Percentiles rank a stretch among this genome's conserved stretches.
phyloP scores from a whole-genome alignment of 1,140 invertebrate genomes.

The Bombus pyrosoma region DNA sequence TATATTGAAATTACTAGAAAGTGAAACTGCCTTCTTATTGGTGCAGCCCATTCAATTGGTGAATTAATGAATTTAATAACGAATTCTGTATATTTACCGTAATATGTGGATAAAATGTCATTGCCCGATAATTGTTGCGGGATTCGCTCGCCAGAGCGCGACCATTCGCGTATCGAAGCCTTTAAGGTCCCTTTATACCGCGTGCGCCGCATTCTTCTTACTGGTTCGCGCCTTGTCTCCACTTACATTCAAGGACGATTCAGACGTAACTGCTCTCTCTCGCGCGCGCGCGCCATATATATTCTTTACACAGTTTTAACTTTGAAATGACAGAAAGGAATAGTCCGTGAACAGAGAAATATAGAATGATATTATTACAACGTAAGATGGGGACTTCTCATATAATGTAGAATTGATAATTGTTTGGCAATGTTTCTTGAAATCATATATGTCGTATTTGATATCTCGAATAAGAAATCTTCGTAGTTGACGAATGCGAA shows the following conservation, averaged over 20 bases:
- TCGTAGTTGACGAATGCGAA: neutral
- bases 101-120: constrained; percentile 2
- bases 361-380: neutral
- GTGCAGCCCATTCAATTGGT: neutral
- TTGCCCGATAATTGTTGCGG: constrained; percentile 15
- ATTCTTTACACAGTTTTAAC: neutral
- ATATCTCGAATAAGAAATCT: neutral
- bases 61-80: neutral
- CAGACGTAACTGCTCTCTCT: constrained; percentile 8
- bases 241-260: constrained; percentile 57
- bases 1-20: neutral
- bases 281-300: neutral
- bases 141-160: constrained; percentile 1
- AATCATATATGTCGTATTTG: neutral
- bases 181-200: constrained; percentile 30
- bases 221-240: constrained; percentile 30
- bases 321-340: neutral
- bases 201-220: constrained; percentile 39
- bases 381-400: neutral
- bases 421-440: neutral
- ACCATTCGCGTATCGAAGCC: neutral
- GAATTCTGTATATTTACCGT: neutral
- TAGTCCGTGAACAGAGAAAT: neutral
- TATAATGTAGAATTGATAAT: neutral
- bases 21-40: neutral